phyloP scores from a whole-genome alignment of 2,113 vertebrate genomes.

The Arothron firmamentum region DNA sequence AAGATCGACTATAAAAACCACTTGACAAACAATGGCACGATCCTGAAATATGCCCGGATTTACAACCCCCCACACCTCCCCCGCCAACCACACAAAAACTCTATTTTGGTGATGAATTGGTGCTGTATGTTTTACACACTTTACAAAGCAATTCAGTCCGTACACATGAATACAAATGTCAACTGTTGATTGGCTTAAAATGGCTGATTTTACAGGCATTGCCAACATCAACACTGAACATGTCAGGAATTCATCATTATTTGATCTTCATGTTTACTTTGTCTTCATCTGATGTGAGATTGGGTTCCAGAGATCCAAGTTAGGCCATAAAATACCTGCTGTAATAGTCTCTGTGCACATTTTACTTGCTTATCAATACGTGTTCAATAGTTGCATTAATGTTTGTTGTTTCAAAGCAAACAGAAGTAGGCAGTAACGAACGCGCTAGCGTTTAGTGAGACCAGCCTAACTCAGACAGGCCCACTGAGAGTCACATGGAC shows the following conservation, averaged over 20 bases:
- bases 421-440: slow-evolving; percentile 28
- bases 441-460: slow-evolving; percentile 32
- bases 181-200: too few species aligned
- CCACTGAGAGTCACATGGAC: slow-evolving; percentile 24
- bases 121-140: too few species aligned
- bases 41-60: neutral
- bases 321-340: slow-evolving; percentile 31
- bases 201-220: too few species aligned
- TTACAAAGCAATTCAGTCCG: too few species aligned
- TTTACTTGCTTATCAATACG: slow-evolving; percentile 51
- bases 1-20: slow-evolving; percentile 1
- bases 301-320: slow-evolving; percentile 35
- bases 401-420: slow-evolving; percentile 33
- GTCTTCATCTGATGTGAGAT: slow-evolving; percentile 26
- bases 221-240: neutral
- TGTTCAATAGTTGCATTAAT: slow-evolving; percentile 53
- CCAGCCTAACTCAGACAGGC: slow-evolving; percentile 32
- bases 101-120: too few species aligned
- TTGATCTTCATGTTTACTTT: slow-evolving; percentile 23
- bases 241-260: neutral
- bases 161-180: too few species aligned
- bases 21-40: slow-evolving; percentile 16
- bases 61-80: slow-evolving; percentile 18
- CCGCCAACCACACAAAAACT: neutral
- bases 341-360: slow-evolving; percentile 25